These are phyloP conservation scores for Tinamus major DNA, from an alignment of 2,797 vertebrate genomes.

Conservation along the genomic window DNA sequence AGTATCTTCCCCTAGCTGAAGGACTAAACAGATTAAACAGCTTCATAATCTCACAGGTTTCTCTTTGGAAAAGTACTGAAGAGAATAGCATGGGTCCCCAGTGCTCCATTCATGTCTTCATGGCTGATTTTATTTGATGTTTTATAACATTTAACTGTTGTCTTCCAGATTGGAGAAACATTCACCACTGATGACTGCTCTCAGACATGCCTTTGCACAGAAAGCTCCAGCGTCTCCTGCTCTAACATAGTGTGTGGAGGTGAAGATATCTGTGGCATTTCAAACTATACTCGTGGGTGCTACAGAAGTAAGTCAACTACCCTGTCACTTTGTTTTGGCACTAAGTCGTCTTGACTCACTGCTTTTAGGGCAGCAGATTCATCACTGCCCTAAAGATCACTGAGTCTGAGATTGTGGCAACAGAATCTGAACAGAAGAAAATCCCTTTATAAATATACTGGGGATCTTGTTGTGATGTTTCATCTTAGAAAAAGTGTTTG, in stretches of 20 bases:
- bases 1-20: neutral
- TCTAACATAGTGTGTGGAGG: neutral
- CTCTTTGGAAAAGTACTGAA: neutral
- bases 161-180: constrained; percentile 66
- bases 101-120: neutral
- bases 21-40: neutral
- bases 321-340: neutral
- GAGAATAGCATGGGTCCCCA: neutral
- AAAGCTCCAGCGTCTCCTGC: constrained; percentile 67
- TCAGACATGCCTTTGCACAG: constrained; percentile 68
- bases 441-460: neutral
- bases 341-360: neutral
- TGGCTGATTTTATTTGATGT: neutral
- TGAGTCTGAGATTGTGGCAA: neutral
- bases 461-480: neutral
- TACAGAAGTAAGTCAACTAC: constrained; percentile 64
- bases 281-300: constrained; percentile 72
- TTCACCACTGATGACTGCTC: constrained; percentile 73
- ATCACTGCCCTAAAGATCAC: too few relatives aligned
- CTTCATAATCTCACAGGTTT: neutral
- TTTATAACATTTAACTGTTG: neutral
- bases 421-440: neutral
- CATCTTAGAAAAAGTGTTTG: neutral
- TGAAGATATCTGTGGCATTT: constrained; percentile 49
- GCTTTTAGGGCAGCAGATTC: neutral